These are phyloP conservation scores for Neotoma lepida DNA, from an alignment of 2,113 vertebrate species.

Conservation along the genomic window DNA sequence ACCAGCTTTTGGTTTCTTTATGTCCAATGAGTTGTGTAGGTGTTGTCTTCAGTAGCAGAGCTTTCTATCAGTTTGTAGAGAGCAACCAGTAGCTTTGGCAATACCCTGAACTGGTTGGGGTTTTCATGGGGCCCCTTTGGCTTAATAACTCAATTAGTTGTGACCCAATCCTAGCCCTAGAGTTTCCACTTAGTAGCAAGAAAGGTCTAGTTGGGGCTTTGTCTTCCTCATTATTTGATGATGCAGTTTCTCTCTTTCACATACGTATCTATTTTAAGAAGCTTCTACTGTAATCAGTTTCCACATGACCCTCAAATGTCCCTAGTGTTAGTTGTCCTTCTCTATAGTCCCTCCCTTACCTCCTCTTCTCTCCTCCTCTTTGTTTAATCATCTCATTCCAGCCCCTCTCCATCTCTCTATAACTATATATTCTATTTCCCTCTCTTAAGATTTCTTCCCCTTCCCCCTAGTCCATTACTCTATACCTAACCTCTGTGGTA, in stretches of 20 bases:
- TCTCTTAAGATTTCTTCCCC: not conserved
- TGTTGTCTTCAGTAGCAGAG: not conserved
- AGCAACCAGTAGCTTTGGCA: not conserved
- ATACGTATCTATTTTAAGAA: not conserved
- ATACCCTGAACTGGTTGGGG: not conserved
- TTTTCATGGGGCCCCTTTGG: not conserved
- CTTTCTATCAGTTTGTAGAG: not conserved
- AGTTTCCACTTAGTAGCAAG: not conserved
- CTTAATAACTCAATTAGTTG: not conserved
- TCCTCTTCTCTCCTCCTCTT: not conserved
- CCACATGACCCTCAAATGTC: not conserved
- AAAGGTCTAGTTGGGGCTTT: not conserved
- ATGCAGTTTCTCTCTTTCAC: not conserved
- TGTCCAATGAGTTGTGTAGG: not conserved
- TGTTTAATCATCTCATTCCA: not conserved
- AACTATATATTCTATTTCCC: not conserved
- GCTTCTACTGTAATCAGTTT: not conserved
- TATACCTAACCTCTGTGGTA: not conserved
- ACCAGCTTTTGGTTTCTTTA: not conserved
- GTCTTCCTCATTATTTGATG: not conserved
- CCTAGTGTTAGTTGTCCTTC: not conserved
- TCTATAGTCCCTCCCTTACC: not conserved
- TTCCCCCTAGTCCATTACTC: not conserved
- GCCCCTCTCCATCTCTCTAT: not conserved
- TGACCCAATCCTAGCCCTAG: not conserved